These are phyloP conservation scores for Zeuzera pyrina DNA, from an alignment of 2,888 invertebrate genomes.

Conservation along the genomic window DNA sequence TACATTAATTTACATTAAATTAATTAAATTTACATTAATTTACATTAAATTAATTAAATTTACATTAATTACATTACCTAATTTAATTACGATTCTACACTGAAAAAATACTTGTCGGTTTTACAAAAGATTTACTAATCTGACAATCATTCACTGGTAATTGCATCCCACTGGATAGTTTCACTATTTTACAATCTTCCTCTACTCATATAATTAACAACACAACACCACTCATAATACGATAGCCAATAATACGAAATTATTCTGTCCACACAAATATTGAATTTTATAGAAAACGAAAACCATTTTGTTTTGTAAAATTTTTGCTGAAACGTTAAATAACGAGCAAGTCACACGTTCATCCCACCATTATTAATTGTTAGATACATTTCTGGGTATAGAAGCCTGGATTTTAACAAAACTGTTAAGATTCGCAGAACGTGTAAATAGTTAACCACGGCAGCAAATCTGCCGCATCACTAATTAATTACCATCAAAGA, in stretches of 20 bases:
- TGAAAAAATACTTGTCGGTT: too few relatives aligned
- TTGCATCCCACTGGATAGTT: background rate
- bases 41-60: too few relatives aligned
- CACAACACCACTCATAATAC: background rate
- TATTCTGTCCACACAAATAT: too few relatives aligned
- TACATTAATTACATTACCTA: too few relatives aligned
- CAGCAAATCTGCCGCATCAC: constrained; percentile 12
- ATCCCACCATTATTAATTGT: constrained; percentile 1
- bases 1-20: too few relatives aligned
- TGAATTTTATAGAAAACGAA: too few relatives aligned
- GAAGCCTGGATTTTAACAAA: constrained; percentile 1
- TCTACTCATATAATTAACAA: background rate
- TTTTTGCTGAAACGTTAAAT: background rate
- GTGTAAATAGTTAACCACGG: constrained; percentile 8
- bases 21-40: too few relatives aligned
- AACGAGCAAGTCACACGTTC: background rate
- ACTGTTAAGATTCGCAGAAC: constrained; percentile 6
- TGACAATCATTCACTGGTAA: constrained; percentile 1
- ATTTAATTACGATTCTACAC: too few relatives aligned
- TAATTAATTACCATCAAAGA: constrained; percentile 14
- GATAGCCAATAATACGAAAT: background rate
- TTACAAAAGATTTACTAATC: too few relatives aligned
- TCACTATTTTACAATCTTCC: background rate
- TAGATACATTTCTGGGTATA: constrained; percentile 6
- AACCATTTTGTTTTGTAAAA: too few relatives aligned